phyloP scores from a whole-genome alignment of 1,140 invertebrate genomes.

The Drosophila novamexicana region DNA sequence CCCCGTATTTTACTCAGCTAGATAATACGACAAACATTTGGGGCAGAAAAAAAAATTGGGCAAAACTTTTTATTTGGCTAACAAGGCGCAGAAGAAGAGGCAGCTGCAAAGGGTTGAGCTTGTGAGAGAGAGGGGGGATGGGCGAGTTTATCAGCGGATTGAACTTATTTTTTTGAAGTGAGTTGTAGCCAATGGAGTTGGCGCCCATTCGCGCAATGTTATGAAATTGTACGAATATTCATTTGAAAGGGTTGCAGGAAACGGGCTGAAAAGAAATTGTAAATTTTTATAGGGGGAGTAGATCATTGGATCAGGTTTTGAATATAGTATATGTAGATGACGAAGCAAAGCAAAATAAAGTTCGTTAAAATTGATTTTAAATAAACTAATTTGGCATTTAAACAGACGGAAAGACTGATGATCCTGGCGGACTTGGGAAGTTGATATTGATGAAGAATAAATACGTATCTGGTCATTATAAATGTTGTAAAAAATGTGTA shows the following conservation, averaged over 20 bases:
- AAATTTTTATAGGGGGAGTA: too few relatives aligned
- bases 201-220: constrained; percentile 2
- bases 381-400: too few relatives aligned
- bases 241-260: constrained; percentile 1
- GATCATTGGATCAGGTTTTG: neutral
- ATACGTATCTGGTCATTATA: too few relatives aligned
- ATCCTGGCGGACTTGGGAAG: too few relatives aligned
- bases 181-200: neutral
- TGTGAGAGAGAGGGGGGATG: neutral
- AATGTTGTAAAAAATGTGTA: too few relatives aligned
- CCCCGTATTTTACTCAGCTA: constrained; percentile 26
- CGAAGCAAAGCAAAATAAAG: too few relatives aligned
- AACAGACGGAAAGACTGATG: too few relatives aligned
- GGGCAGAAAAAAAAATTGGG: constrained; percentile 16
- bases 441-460: too few relatives aligned
- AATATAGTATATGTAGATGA: neutral
- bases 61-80: constrained; percentile 61
- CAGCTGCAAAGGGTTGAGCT: constrained; percentile 18
- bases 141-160: constrained; percentile 30
- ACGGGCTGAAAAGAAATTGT: neutral
- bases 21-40: constrained; percentile 71
- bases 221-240: constrained; percentile 27
- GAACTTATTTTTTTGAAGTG: constrained; percentile 29
- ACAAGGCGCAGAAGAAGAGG: constrained; percentile 9
- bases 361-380: too few relatives aligned